phyloP scores from a whole-genome alignment of 2,797 vertebrate species.

The Dallia pectoralis region DNA sequence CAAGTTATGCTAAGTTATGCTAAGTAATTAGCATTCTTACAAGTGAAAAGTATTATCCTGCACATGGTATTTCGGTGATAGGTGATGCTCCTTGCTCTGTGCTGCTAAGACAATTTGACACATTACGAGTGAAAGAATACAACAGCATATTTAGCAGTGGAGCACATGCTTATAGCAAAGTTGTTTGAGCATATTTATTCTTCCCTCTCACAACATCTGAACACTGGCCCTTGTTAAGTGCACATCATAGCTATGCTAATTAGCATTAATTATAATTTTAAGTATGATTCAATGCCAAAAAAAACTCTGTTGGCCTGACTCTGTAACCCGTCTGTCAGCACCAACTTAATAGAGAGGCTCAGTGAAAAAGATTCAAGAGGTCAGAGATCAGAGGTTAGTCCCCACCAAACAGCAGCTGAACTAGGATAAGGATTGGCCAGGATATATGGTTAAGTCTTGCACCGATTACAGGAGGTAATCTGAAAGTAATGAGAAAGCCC shows the following conservation, averaged over 20 bases:
- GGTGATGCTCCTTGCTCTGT: background rate
- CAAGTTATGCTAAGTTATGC: background rate
- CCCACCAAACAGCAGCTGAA: constrained; percentile 3
- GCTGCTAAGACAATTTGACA: background rate
- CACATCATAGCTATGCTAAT: constrained; percentile 54
- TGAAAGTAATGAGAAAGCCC: constrained; percentile 7
- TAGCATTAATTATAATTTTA: constrained; percentile 62
- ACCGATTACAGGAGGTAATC: background rate
- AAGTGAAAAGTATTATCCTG: background rate
- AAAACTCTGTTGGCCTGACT: constrained; percentile 44
- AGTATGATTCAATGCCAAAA: background rate
- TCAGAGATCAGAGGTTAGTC: constrained; percentile 16
- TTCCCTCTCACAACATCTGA: constrained; percentile 5
- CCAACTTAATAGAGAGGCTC: constrained; percentile 20
- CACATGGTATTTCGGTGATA: background rate
- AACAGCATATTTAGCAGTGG: background rate
- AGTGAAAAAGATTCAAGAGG: background rate
- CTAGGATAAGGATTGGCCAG: constrained; percentile 5
- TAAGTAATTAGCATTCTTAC: background rate
- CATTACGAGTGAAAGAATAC: constrained; percentile 9
- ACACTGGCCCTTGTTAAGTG: constrained; percentile 38
- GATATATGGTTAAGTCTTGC: background rate
- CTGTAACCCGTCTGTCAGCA: constrained; percentile 36
- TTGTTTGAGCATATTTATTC: background rate
- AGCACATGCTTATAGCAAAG: constrained; percentile 10